Conservation (phyloP, 2,113 vertebrate species). For the Sylvia atricapilla region DNA sequence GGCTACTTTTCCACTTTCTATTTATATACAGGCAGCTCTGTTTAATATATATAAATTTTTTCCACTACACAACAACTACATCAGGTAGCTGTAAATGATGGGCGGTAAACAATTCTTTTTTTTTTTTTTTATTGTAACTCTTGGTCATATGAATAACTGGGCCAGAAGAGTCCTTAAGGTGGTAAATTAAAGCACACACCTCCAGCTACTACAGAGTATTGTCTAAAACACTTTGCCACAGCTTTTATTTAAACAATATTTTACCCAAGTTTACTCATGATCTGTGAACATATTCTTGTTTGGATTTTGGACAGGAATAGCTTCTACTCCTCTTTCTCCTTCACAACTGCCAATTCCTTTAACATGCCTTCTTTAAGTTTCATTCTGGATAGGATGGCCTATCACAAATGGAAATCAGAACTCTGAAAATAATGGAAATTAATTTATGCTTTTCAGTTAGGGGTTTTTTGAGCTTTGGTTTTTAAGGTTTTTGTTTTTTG, state of each 20-base stretch:
- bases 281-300: not conserved
- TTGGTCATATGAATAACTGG: not conserved
- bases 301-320: not conserved
- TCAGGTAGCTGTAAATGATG: not conserved
- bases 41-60: not conserved
- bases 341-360: not conserved
- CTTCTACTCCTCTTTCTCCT: not conserved
- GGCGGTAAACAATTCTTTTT: not conserved
- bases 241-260: not conserved
- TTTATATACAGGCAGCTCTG: not conserved
- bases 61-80: not conserved
- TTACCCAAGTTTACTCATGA: not conserved
- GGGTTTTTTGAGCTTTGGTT: not conserved
- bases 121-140: not conserved
- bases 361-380: not conserved
- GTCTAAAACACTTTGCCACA: not conserved
- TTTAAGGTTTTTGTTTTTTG: too few relatives aligned
- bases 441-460: fast-evolving
- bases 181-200: not conserved
- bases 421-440: not conserved
- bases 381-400: not conserved
- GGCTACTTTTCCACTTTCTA: not conserved
- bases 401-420: not conserved
- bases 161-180: not conserved
- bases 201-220: not conserved